Conservation (phyloP, 2,888 invertebrate species). For the Smittia aterrima region DNA sequence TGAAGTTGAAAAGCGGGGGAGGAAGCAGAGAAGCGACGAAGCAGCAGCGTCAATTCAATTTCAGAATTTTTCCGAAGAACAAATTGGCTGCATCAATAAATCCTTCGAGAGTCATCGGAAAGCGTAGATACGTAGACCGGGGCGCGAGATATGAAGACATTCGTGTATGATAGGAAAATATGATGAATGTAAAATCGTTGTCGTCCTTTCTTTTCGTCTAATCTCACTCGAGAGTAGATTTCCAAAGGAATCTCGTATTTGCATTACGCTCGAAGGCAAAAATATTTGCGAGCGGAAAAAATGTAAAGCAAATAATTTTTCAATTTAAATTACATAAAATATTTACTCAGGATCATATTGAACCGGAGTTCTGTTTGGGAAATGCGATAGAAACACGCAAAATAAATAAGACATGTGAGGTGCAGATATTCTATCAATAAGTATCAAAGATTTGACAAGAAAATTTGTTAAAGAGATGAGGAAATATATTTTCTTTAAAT, state of each 20-base stretch:
- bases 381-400: too few species aligned
- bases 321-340: constrained; percentile 17
- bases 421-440: too few species aligned
- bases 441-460: too few species aligned
- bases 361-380: too few species aligned
- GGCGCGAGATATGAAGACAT: not conserved
- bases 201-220: not conserved
- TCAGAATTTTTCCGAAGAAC: too few species aligned
- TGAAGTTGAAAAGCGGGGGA: not conserved
- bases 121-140: not conserved
- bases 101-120: not conserved
- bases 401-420: too few species aligned
- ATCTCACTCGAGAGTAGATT: not conserved
- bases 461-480: too few species aligned
- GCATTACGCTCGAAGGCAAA: not conserved
- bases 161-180: not conserved
- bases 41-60: not conserved
- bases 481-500: too few species aligned
- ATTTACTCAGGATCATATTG: constrained; percentile 4
- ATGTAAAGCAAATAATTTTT: constrained; percentile 19
- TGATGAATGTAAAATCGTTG: not conserved
- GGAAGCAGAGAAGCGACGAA: not conserved
- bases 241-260: not conserved
- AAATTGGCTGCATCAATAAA: constrained; percentile 33
- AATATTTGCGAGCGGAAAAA: not conserved